Evolutionary conservation across 23 tunicate genomes (phyloP).

Genomic region (Styela plicata): DNA sequence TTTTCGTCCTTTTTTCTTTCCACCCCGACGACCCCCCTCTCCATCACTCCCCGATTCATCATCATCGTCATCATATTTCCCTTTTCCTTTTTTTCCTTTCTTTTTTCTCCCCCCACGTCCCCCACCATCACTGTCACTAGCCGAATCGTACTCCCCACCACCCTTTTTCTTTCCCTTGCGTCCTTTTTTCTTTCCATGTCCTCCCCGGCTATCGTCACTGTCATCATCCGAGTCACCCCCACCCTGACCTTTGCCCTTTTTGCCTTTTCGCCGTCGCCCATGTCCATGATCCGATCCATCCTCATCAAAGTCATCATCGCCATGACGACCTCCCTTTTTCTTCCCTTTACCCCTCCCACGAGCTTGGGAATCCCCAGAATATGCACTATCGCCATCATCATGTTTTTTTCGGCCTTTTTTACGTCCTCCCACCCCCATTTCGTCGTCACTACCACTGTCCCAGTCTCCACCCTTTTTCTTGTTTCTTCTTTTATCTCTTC

Average conservation of each 20-base stretch:
- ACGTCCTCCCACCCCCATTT: conserved; percentile 20
- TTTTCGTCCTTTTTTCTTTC: conserved; percentile 33
- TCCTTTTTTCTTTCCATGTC: conserved; percentile 27
- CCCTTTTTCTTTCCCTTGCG: conserved; percentile 29
- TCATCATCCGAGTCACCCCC: conserved; percentile 23
- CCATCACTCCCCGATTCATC: not conserved
- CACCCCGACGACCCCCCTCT: conserved; percentile 26
- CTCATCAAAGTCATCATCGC: conserved; percentile 6
- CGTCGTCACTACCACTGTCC: conserved; percentile 10
- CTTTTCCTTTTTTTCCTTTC: conserved; percentile 21
- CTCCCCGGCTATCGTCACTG: conserved; percentile 2
- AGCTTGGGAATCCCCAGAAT: conserved; percentile 31
- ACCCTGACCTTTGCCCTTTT: conserved; percentile 13
- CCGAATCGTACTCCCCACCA: conserved; percentile 45
- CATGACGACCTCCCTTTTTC: conserved; percentile 16
- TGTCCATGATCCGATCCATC: conserved; percentile 12
- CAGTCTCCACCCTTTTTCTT: conserved; percentile 30
- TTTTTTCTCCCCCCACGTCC: conserved; percentile 38
- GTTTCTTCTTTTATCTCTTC: conserved; percentile 31
- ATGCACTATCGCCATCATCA: conserved; percentile 47
- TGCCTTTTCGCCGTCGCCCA: not conserved
- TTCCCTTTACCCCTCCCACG: conserved; percentile 4
- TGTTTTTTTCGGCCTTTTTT: conserved; percentile 24
- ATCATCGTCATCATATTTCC: conserved; percentile 45
- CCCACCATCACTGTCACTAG: conserved; percentile 49